These are phyloP conservation scores for Melieria picta DNA, from an alignment of 2,888 invertebrate genomes.

Conservation along the genomic window DNA sequence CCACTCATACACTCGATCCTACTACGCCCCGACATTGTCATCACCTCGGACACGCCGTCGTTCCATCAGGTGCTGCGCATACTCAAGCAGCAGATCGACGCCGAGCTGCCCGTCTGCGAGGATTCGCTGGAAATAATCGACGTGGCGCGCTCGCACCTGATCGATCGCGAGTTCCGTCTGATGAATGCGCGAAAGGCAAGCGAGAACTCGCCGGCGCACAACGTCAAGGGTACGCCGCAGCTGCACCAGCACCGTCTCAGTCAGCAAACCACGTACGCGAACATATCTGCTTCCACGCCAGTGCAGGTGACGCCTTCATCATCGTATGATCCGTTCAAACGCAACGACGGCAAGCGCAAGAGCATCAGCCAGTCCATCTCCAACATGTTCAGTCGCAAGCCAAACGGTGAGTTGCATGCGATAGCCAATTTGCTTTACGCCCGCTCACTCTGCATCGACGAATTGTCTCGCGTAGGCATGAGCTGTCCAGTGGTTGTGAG, in stretches of 20 bases:
- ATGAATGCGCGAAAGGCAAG: slow-evolving; percentile 72
- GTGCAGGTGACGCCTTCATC: slow-evolving; percentile 63
- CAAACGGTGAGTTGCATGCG: slow-evolving; percentile 53
- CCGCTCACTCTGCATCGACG: background rate
- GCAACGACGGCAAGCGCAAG: slow-evolving; percentile 77
- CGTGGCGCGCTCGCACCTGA: slow-evolving; percentile 81
- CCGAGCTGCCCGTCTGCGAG: slow-evolving; percentile 70
- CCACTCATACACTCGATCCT: slow-evolving; percentile 88
- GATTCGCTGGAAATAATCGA: slow-evolving; percentile 74
- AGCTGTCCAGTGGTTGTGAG: background rate
- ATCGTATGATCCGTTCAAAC: slow-evolving; percentile 70
- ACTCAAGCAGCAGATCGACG: slow-evolving; percentile 88
- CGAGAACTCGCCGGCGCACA: slow-evolving; percentile 58
- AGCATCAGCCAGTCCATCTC: slow-evolving; percentile 81
- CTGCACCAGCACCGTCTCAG: slow-evolving; percentile 47
- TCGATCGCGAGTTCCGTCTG: slow-evolving; percentile 81
- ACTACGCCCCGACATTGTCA: slow-evolving; percentile 83
- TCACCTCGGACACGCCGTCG: slow-evolving; percentile 91
- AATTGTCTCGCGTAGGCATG: no score
- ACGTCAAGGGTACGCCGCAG: slow-evolving; percentile 63
- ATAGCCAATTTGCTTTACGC: slow-evolving; percentile 14
- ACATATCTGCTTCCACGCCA: slow-evolving; percentile 61
- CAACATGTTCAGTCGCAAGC: slow-evolving; percentile 78
- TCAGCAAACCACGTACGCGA: slow-evolving; percentile 59
- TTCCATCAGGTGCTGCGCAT: slow-evolving; percentile 87